Base-by-base conservation (phyloP, 2,888 invertebrate genomes). In the Axea sp. region DNA sequence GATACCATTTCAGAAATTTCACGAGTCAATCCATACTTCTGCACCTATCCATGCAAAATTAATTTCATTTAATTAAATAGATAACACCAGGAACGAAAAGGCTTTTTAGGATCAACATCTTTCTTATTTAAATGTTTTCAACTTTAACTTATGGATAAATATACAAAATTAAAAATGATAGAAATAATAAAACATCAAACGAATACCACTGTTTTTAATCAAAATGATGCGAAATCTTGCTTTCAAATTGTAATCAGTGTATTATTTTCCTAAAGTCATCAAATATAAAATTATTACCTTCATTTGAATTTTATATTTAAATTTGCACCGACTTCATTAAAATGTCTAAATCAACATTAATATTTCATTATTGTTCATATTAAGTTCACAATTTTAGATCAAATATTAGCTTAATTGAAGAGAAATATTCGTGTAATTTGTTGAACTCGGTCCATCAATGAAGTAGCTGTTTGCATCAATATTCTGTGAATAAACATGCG, bases 1-100 rank as follows among this genome's bases (percentile, higher is more conserved):
- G 22, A 37, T 59, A 43, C 69, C 62, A 62, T 69, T 69, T 69
- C 60, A 60, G 53, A 47, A 69, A 69, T 69, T 69, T 60, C 69
- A 69, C 55, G 39, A 69, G 60, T 71, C 71, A 62, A 71, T 71
- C 35, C 60, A 60, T 55, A 60, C 53, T 60, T 31, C 53, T 30
- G 22, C 55, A 19, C 28, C 69, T 62, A 62, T 69, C 62, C 69
- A 62, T 62, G 49, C 71, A 55, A 71, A 71, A 55, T 71, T 71
- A 62, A 71, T 71, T 71, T 71, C 47, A 47, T 69, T 69, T 62
- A 69, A 69, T 69, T 69, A 69, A 69, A 69, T 62, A 47, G 69
- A 8, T 53, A 51, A 68, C 33, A 39, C 41, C 12, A 31, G 49
- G 49, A 39, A 41, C 41, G 26, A 11, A 22, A 41, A 12, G 8